Conservation (phyloP, 2,113 vertebrate genomes). For the Petroica traversi region DNA sequence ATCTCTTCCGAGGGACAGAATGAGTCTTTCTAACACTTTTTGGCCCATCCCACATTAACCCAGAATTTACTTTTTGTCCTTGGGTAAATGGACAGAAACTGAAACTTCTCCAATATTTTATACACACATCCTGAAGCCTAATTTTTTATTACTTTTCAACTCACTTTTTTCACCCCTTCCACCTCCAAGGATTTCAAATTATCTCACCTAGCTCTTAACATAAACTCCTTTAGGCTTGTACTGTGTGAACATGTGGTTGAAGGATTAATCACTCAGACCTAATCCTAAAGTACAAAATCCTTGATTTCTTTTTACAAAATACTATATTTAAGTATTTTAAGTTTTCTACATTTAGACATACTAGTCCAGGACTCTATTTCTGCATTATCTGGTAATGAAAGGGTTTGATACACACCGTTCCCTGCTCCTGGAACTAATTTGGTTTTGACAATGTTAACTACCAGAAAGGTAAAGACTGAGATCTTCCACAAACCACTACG, state of each 20-base stretch:
- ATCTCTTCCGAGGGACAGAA: background rate
- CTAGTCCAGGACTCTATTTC: background rate
- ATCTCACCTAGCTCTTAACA: background rate
- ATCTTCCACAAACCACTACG: background rate
- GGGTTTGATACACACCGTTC: background rate
- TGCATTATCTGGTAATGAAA: too few relatives aligned
- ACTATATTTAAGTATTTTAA: background rate
- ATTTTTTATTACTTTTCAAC: background rate
- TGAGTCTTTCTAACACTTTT: background rate
- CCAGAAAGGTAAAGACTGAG: background rate
- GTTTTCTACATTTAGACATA: background rate
- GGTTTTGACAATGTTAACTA: background rate
- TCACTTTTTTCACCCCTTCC: background rate
- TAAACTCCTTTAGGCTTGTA: background rate
- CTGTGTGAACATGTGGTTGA: background rate
- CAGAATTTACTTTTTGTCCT: background rate
- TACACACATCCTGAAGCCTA: background rate
- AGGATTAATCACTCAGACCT: background rate
- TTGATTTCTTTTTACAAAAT: background rate
- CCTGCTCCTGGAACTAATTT: accelerated
- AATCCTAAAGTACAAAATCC: background rate
- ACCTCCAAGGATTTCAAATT: background rate
- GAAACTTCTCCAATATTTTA: background rate
- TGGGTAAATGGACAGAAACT: background rate
- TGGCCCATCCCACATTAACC: background rate